A percentile compares a stretch with the other conserved stretches of the same genome.
These are phyloP conservation scores for Elysia chlorotica DNA, from an alignment of 1,140 invertebrate species.

Conservation along the genomic window DNA sequence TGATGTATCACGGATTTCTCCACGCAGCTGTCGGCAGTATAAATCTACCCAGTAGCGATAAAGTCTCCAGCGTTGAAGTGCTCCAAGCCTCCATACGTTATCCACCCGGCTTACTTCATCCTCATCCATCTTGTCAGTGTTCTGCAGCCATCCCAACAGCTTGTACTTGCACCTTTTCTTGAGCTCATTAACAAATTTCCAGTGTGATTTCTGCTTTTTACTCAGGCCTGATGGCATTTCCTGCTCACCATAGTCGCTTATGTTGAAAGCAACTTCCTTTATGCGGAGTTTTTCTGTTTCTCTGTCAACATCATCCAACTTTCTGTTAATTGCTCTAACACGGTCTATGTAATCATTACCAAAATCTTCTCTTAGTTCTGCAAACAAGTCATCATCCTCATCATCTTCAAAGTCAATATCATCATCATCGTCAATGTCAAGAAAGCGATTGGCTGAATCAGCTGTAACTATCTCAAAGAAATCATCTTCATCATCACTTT, in stretches of 20 bases:
- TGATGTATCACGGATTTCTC: conserved; percentile 29
- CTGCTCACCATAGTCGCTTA: conserved; percentile 19
- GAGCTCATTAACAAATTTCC: background rate
- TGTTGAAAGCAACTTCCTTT: conserved; percentile 15
- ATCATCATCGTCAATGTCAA: conserved; percentile 20
- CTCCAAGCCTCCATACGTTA: conserved; percentile 45
- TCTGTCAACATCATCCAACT: conserved; percentile 22
- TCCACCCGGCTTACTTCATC: conserved; percentile 28
- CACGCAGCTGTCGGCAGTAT: conserved; percentile 30
- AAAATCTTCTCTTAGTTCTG: conserved; percentile 8
- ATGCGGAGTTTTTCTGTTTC: conserved; percentile 1
- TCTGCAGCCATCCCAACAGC: conserved; percentile 15
- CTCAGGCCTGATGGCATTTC: conserved; percentile 1
- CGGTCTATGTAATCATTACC: conserved; percentile 19
- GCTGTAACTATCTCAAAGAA: conserved; percentile 8
- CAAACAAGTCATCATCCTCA: conserved; percentile 13
- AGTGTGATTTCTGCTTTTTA: conserved; percentile 2
- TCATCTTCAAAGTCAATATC: conserved; percentile 19
- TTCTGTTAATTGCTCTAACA: conserved; percentile 14
- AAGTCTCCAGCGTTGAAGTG: conserved; percentile 54
- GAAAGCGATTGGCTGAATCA: background rate
- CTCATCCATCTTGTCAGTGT: conserved; percentile 29
- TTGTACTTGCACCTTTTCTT: conserved; percentile 9
- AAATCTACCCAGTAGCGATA: conserved; percentile 53
- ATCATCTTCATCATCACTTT: conserved; percentile 26